A percentile compares a stretch with the other conserved stretches of the same genome.
Evolutionary conservation across 1,140 invertebrate species (phyloP).

Genomic region (Eurytemora carolleeae): DNA sequence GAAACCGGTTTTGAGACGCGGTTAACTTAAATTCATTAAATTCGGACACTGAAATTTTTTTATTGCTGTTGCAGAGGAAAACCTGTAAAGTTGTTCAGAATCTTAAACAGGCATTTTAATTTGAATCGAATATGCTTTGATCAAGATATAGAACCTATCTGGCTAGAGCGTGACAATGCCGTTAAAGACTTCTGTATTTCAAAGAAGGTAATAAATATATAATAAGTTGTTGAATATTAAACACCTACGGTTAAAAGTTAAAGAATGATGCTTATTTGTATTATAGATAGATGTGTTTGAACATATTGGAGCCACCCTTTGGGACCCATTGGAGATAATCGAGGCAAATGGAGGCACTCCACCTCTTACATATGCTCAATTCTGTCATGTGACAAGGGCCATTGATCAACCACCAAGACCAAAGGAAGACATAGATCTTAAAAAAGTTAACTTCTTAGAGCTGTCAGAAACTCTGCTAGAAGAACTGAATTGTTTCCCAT

Average conservation of each 20-base stretch:
- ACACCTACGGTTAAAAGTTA: too few species aligned
- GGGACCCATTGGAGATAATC: slow-evolving; percentile 30
- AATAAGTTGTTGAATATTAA: too few species aligned
- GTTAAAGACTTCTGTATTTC: slow-evolving; percentile 36
- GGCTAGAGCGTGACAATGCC: slow-evolving; percentile 37
- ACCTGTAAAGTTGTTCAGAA: slow-evolving; percentile 2
- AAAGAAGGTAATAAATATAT: slow-evolving; percentile 33
- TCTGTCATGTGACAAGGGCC: slow-evolving; percentile 28
- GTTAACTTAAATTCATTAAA: too few species aligned
- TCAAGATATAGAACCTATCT: slow-evolving; percentile 46
- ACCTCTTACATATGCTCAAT: slow-evolving; percentile 48
- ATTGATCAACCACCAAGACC: slow-evolving; percentile 39
- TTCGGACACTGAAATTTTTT: background rate
- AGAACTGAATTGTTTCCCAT: too few species aligned
- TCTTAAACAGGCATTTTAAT: background rate
- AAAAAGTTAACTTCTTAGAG: too few species aligned
- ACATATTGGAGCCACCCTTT: slow-evolving; percentile 18
- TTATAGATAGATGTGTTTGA: background rate
- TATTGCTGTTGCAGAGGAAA: background rate
- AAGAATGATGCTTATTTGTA: too few species aligned
- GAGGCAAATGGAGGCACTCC: slow-evolving; percentile 39
- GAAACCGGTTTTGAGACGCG: too few species aligned
- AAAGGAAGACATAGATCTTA: too few species aligned
- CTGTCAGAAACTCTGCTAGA: too few species aligned
- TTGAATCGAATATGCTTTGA: slow-evolving; percentile 13